Base-by-base conservation (phyloP, 2,888 invertebrate genomes). In the Hypselothyrea guttata region DNA sequence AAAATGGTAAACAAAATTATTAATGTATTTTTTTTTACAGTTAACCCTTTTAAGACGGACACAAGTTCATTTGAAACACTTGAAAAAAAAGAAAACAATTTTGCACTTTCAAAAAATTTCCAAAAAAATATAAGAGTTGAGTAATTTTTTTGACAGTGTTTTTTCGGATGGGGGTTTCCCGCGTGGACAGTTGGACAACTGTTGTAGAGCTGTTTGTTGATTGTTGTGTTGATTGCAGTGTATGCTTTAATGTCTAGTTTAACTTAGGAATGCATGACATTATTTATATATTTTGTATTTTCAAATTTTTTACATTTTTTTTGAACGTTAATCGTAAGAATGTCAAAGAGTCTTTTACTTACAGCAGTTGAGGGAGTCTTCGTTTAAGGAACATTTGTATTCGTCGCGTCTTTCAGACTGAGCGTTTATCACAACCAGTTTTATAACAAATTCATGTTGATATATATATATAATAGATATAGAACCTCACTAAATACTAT, bases 351-450 rank as follows among this genome's bases (percentile, higher is more conserved):
- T 72, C 81, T 69, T 81, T 81, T 78, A 78, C 78, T 78, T 78
- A 78, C 78, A 84, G 84, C 78, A 61, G 65, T 71, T 62, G 78
- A 16, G 64, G 82, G 61, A 77, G 78, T 84, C 77, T 67, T 65
- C 75, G 71, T 61, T 71, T 84, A 62, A 84, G 70, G 62, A 81
- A 81, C 77, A 78, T 81, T n/a, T 73, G 59, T 63, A 79, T 67
- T 56, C n/a, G 68, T 58, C 61, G 46, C 65, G 42, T 66, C 69
- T 22, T n/a, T n/a, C n/a, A n/a, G n/a, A 69, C 67, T 71, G 66
- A 52, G 33, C 47, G 30, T 8, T 37, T 69, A 66, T 69, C 62
- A 70, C 68, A 68, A n/a, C 62, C 68, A 67, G 62, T 57, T 53
- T 40, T n/a, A 44, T 55, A 51, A 47, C 45, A 52, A 47, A 57